Evolutionary conservation across 2,113 vertebrate species (phyloP), one percentile per base, ranked within the genome.

Genomic region (Scomber scombrus): DNA sequence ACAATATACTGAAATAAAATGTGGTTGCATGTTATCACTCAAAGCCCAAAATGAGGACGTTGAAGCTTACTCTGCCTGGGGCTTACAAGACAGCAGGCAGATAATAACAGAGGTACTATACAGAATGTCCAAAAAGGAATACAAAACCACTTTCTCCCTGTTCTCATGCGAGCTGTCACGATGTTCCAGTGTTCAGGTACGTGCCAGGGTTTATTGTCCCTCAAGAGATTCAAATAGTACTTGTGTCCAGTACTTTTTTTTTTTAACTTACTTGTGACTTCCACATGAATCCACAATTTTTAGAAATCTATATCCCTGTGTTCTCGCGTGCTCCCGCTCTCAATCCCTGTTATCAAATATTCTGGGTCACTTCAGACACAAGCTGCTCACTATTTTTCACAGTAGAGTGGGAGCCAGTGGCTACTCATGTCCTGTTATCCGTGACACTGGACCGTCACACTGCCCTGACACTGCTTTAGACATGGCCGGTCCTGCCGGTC

Each of bases 401-500:
- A 71, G 56, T 65, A n/a, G 26, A 78, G 74, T 45, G 43, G 62
- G 58, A 86, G 65, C 78, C 85, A 62, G 77, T 68, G 62, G 73
- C 55, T 65, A 66, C 85, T 81, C 58, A 47, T 73, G 81, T 91
- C 87, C 88, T 81, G 75, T 89, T 89, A 83, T 85, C 88, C 71
- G 16, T 92, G 86, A 90, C 88, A 89, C 75, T 51, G 82, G 73
- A 45, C 84, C 47, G 49, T 92, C 86, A 85, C 82, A 65, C 64
- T 58, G 26, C 56, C 46, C 71, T 82, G 89, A 91, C 87, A 89
- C 80, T 7, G 78, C 81, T 86, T 92, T 86, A 82, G 91, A 90
- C 86, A 88, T 71, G 88, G 64, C 69, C 62, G 47, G 67, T 70
- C 74, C 10, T 23, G 80, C 68, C 14, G 76, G 88, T 92, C 92